Base-by-base conservation (phyloP, 1,140 invertebrate genomes). In the Semibalanus balanoides region DNA sequence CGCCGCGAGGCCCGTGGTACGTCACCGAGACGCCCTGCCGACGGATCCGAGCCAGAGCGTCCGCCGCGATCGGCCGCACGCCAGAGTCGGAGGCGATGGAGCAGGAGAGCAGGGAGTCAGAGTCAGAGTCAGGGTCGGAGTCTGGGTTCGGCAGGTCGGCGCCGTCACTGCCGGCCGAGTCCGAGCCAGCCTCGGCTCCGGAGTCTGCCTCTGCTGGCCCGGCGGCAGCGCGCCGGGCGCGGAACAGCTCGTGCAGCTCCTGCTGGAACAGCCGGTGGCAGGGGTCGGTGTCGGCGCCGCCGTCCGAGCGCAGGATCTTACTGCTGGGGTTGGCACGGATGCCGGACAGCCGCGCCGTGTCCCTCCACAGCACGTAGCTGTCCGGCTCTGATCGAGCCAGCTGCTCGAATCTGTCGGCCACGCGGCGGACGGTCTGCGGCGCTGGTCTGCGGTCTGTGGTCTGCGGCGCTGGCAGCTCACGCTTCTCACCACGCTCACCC, bases 321-420 rank as follows among this genome's bases (percentile, higher is more conserved):
- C 81, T 82, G 22, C 80, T 79, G 19, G 82, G 82, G 75, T 83
- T 83, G 64, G 82, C 82, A 73, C 82, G 82, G 77, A 83, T 78
- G 69, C 72, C 78, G 19, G 74, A 40, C 74, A 78, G 77, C 0
- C 78, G 78, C 51, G 76, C 78, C 77, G 78, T 30, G 22, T 29
- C n/a, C 5, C 30, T 17, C 51, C 51, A 64, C 51, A 64, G 51
- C 11, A 64, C 9, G 51, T 64, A 64, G n/a, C 27, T 74, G 31
- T 77, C 73, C 31, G 30, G 27, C 19, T 73, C 72, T 7, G 35
- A 3, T 11, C 35, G 74, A 1, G 76, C 35, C 30, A 77, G 30
- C 30, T 70, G 71, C 35, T 77, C 76, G 74, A 76, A 77, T 5
- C 75, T 27, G 30, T 76, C 51, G 40, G 75, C 76, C 70, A 28